Evolutionary conservation across 2,888 invertebrate species (phyloP).

Genomic region (Priocnemis perturbator): DNA sequence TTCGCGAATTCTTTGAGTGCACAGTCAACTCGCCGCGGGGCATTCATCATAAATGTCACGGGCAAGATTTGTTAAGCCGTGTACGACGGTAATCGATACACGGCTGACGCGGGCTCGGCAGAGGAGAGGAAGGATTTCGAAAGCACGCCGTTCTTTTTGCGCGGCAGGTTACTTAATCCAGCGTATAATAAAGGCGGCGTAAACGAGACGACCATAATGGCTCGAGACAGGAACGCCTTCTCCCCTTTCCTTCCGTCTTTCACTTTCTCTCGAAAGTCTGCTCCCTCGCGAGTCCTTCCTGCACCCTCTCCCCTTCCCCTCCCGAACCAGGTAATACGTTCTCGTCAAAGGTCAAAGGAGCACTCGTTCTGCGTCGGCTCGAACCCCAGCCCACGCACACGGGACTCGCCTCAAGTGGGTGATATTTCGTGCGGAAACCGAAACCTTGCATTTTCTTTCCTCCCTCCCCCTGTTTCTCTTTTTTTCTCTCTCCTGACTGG

Average conservation of each 20-base stretch:
- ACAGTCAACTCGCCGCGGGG: too few relatives aligned
- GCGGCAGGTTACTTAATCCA: constrained; percentile 32
- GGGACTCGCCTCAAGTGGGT: constrained; percentile 7
- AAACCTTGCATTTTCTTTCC: constrained; percentile 10
- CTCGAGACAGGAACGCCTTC: constrained; percentile 38
- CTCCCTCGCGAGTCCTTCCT: too few relatives aligned
- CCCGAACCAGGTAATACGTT: constrained; percentile 38
- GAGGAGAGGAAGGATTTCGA: too few relatives aligned
- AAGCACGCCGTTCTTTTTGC: constrained; percentile 21
- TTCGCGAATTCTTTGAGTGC: too few relatives aligned
- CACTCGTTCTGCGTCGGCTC: constrained; percentile 16
- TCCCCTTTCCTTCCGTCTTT: background rate
- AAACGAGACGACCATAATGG: constrained; percentile 45
- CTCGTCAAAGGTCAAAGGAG: constrained; percentile 41
- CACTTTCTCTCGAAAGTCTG: background rate
- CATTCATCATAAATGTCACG: background rate
- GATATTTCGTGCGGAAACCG: constrained; percentile 17
- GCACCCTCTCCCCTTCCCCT: too few relatives aligned
- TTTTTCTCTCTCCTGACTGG: background rate
- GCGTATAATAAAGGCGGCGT: constrained; percentile 23
- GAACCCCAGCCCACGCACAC: background rate
- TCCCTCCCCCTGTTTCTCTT: background rate
- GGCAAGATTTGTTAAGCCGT: too few relatives aligned
- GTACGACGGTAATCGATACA: constrained; percentile 16
- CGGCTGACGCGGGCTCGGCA: too few relatives aligned